These are phyloP conservation scores for Hemiscyllium ocellatum DNA, from an alignment of 2,113 vertebrate genomes.

Conservation along the genomic window DNA sequence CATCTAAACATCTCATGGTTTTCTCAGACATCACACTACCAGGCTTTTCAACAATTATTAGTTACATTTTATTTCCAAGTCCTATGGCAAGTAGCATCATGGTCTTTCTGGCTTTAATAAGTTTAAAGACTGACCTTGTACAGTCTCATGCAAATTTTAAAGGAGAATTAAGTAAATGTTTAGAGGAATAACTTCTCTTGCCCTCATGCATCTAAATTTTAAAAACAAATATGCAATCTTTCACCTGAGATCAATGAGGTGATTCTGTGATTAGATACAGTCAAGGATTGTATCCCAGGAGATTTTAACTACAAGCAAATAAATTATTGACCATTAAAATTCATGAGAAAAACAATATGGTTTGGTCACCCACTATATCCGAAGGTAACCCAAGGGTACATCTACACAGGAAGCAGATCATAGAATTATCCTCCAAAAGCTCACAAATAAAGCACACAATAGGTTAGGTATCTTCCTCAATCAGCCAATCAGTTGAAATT, in stretches of 20 bases:
- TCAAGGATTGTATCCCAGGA: no score
- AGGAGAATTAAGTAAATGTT: neutral
- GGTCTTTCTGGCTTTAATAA: neutral
- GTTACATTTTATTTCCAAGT: neutral
- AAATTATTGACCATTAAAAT: no score
- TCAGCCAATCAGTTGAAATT: neutral
- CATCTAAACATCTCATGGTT: neutral
- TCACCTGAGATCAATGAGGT: no score
- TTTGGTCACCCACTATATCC: no score
- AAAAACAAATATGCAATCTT: neutral
- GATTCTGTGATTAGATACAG: no score
- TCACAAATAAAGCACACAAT: no score
- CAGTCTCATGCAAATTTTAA: neutral
- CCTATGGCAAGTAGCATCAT: no score
- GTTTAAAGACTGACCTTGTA: neutral
- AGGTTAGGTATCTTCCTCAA: neutral
- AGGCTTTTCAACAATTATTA: neutral
- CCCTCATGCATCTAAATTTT: neutral
- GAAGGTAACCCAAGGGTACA: no score
- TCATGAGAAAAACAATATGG: no score
- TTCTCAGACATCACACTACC: neutral
- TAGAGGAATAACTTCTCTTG: neutral
- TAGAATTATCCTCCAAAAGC: no score
- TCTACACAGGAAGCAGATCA: no score
- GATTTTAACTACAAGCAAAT: no score